Conservation (phyloP, 2,113 vertebrate species). For the Cryptoleucopteryx plumbea region DNA sequence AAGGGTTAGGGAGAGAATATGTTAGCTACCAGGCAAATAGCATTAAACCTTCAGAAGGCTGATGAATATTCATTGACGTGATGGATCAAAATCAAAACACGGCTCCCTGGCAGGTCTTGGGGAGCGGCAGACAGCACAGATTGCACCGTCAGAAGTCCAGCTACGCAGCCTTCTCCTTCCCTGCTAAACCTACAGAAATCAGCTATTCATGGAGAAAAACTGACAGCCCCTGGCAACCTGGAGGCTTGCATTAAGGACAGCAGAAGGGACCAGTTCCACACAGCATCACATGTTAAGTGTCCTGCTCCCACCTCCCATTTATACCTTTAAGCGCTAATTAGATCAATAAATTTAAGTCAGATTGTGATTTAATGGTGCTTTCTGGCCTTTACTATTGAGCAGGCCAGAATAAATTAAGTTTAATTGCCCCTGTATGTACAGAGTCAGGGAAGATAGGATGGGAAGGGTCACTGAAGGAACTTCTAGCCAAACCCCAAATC, state of each 20-base stretch:
- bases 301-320: not conserved
- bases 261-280: not conserved
- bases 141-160: not conserved
- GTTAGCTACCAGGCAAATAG: constrained; percentile 20
- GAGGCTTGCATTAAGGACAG: not conserved
- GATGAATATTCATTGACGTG: constrained; percentile 36
- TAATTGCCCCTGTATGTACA: constrained; percentile 4
- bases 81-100: constrained; percentile 35
- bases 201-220: not conserved
- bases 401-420: constrained; percentile 3
- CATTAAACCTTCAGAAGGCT: constrained; percentile 3
- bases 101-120: not conserved
- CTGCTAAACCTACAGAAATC: constrained; percentile 5
- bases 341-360: constrained; percentile 34
- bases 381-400: constrained; percentile 7
- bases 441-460: not conserved
- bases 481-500: not conserved
- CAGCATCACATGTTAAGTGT: not conserved
- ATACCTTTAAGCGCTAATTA: constrained; percentile 38
- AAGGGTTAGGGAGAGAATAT: not conserved
- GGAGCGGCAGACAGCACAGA: not conserved
- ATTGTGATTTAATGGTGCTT: constrained; percentile 35
- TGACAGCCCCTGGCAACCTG: not conserved
- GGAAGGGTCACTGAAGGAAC: not conserved
- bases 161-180: not conserved